Base-by-base conservation (phyloP, 64 coral and sea anemone genomes). In the Hydrozoanthus tunicans region DNA sequence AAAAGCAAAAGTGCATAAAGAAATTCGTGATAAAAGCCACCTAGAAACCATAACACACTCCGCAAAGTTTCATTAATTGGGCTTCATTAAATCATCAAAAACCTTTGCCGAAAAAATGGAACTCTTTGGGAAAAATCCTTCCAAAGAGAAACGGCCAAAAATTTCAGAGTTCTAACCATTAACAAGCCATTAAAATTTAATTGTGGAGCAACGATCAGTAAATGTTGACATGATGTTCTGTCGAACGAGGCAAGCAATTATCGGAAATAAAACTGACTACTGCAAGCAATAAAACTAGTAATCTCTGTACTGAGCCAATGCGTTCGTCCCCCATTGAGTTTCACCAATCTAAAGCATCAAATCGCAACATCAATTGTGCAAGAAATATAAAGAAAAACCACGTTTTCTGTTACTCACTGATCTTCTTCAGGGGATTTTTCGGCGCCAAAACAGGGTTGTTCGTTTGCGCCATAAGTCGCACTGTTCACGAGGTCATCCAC, bases 171-270 rank as follows among this genome's bases (percentile, higher is more conserved):
- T 75, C 32, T 23, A 60, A 43, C 68, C 68, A 88, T 88, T 75
- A 74, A 88, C 54, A 43, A 60, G 68, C 53, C 68, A 88, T 88
- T 88, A 88, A 88, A 74, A 52, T 88, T 88, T 88, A 88, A 88
- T 88, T 75, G 69, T 60, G 13, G 59, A 75, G n/a, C 84, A 75
- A 88, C 69, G 69, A 58, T 88, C 84, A 59, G 79, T 75, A 60
- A 86, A 73, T 88, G 83, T 86, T 88, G 68, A 88, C 56, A 74
- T 73, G 20, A 88, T 51, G 24, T 17, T 51, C 20, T 77, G 32
- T 43, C 32, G 32, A 43, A 43, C 32, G 23, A 77, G 71, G 26
- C 24, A 81, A 55, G 79, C 56, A 81, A 32, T 9, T 1, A 43
- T 56, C 13, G 15, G 23, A 14, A 74, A 88, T 73, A 74, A 11